phyloP scores from a whole-genome alignment of 2,113 vertebrate genomes.

The Gymnobelideus leadbeateri region DNA sequence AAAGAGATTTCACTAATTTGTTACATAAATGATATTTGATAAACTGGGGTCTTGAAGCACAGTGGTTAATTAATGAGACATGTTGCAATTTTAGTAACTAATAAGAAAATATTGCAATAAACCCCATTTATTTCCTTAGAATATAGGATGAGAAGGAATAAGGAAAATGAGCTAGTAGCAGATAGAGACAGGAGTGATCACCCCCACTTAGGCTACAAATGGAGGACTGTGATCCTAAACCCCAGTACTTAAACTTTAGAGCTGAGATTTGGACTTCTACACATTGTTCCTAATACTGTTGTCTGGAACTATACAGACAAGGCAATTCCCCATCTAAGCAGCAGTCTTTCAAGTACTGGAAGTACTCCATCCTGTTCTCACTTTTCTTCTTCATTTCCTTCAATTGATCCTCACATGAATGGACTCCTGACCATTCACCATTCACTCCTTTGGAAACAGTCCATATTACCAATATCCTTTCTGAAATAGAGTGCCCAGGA shows the following conservation, averaged over 20 bases:
- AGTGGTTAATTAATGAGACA: neutral
- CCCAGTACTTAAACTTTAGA: neutral
- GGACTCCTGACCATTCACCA: neutral
- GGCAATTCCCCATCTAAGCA: neutral
- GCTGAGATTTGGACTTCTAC: neutral
- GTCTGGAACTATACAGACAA: neutral
- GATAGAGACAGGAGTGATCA: neutral
- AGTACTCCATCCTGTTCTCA: neutral
- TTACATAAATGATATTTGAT: neutral
- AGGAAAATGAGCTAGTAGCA: neutral
- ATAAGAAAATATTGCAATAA: neutral
- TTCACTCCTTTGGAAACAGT: neutral
- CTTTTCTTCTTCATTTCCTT: neutral
- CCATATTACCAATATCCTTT: neutral
- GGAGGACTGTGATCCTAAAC: neutral
- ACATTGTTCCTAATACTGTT: neutral
- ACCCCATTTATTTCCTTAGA: neutral
- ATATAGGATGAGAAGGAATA: neutral
- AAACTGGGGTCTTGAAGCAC: neutral
- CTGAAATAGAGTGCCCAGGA: neutral
- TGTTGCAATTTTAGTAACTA: neutral
- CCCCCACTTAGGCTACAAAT: neutral
- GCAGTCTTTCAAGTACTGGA: neutral
- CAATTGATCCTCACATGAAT: neutral
- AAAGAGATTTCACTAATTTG: neutral